These are phyloP conservation scores for Drosophila busckii DNA, from an alignment of 1,140 invertebrate species.

Conservation along the genomic window DNA sequence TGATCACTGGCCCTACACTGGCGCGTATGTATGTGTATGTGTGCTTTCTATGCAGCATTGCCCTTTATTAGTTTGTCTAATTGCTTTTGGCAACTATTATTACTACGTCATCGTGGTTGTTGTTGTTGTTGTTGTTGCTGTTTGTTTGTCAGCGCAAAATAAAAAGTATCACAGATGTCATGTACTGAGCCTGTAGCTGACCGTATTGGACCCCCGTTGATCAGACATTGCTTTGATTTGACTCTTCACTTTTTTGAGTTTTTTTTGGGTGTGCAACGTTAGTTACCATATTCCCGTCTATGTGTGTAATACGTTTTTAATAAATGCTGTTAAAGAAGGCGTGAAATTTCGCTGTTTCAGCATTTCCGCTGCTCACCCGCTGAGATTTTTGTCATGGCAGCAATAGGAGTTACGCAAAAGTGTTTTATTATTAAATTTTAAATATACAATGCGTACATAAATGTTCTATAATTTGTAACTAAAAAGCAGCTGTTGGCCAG, in stretches of 20 bases:
- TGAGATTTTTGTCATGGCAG: constrained; percentile 24
- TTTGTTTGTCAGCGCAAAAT: constrained; percentile 35
- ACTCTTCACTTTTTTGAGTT: constrained; percentile 50
- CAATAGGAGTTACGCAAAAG: constrained; percentile 3
- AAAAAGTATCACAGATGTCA: constrained; percentile 70
- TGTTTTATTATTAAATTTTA: constrained; percentile 38
- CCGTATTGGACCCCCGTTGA: constrained; percentile 34
- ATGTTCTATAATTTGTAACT: constrained; percentile 22
- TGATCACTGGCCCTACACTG: no score
- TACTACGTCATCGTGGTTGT: constrained; percentile 36
- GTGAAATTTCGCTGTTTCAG: constrained; percentile 67
- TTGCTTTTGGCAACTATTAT: constrained; percentile 76
- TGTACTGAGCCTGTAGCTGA: constrained; percentile 27
- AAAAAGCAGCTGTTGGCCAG: constrained; percentile 17
- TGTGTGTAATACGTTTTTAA: constrained; percentile 60
- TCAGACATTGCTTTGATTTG: constrained; percentile 48
- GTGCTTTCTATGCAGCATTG: constrained; percentile 51
- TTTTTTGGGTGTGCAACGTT: constrained; percentile 48
- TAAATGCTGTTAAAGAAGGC: constrained; percentile 73
- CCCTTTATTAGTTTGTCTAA: constrained; percentile 76
- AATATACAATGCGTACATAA: no score
- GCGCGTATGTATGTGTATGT: background rate
- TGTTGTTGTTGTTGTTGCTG: constrained; percentile 25
- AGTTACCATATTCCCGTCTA: constrained; percentile 23
- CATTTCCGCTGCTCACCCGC: constrained; percentile 58